Conservation (phyloP, 2,113 vertebrate species). For the Chaenocephalus aceratus region DNA sequence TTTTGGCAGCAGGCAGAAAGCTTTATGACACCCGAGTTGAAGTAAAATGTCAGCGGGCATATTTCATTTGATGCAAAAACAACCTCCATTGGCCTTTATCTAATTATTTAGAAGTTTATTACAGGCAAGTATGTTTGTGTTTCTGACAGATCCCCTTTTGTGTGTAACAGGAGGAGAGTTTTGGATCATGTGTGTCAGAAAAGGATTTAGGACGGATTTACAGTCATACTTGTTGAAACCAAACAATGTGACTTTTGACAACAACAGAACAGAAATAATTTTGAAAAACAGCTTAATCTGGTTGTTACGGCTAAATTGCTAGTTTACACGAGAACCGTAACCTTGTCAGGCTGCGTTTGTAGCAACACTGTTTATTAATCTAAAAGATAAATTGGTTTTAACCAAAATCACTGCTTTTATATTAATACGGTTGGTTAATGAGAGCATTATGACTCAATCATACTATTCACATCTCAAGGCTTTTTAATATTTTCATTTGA, state of each 20-base stretch:
- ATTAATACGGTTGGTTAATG: too few species aligned
- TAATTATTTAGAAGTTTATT: slow-evolving; percentile 55
- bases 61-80: slow-evolving; percentile 61
- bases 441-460: neutral
- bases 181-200: slow-evolving; percentile 25
- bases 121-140: slow-evolving; percentile 53
- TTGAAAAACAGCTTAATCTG: neutral
- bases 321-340: neutral
- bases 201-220: slow-evolving; percentile 1
- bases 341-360: too few species aligned
- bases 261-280: neutral
- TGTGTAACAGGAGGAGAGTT: slow-evolving; percentile 34
- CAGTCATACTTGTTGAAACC: slow-evolving; percentile 11
- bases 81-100: slow-evolving; percentile 45
- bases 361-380: too few species aligned
- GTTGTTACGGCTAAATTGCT: neutral
- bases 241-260: slow-evolving; percentile 12
- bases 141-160: slow-evolving; percentile 54
- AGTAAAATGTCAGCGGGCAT: slow-evolving; percentile 55
- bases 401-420: too few species aligned
- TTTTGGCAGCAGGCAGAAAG: slow-evolving; percentile 59
- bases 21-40: slow-evolving; percentile 51
- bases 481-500: too few species aligned
- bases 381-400: too few species aligned
- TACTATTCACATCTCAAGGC: too few species aligned